Percentiles rank a stretch among this genome's conserved stretches.
phyloP scores from a whole-genome alignment of 2,113 vertebrate species.

The Nanorana parkeri region DNA sequence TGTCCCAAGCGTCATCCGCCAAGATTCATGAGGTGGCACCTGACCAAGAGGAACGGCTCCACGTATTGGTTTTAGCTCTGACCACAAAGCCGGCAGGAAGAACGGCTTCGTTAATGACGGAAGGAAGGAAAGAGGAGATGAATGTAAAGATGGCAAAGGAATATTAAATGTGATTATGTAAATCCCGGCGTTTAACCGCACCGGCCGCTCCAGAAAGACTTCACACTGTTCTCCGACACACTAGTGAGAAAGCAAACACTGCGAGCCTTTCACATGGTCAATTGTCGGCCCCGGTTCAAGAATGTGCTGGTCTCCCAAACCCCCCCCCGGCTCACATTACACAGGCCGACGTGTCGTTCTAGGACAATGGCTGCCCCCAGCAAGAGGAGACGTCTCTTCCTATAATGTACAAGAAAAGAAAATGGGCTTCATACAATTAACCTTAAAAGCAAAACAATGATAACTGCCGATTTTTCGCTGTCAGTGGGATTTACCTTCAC shows the following conservation, averaged over 20 bases:
- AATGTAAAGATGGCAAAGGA: conserved; percentile 51
- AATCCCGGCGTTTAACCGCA: conserved; percentile 44
- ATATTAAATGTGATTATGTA: conserved; percentile 30
- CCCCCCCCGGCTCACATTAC: conserved; percentile 7
- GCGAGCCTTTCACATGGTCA: conserved; percentile 40
- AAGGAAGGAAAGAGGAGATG: conserved; percentile 50
- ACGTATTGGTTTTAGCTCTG: conserved; percentile 1
- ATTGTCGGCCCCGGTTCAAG: conserved; percentile 41
- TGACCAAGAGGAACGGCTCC: conserved; percentile 16
- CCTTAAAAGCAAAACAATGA: too few species aligned
- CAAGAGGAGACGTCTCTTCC: too few species aligned
- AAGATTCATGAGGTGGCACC: conserved; percentile 51
- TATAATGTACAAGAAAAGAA: too few species aligned
- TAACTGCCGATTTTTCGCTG: too few species aligned
- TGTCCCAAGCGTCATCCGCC: conserved; percentile 46
- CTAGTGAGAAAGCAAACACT: conserved; percentile 50
- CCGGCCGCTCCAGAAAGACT: neutral
- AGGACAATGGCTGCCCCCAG: conserved; percentile 13
- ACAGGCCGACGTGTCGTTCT: neutral
- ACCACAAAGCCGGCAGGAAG: conserved; percentile 10
- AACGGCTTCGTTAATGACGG: conserved; percentile 28
- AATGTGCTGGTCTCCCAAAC: conserved; percentile 31
- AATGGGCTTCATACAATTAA: too few species aligned
- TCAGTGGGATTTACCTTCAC: too few species aligned
- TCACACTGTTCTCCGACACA: conserved; percentile 53